These are phyloP conservation scores for Aphelenchoides besseyi DNA, from an alignment of 1,140 invertebrate genomes.

Conservation along the genomic window DNA sequence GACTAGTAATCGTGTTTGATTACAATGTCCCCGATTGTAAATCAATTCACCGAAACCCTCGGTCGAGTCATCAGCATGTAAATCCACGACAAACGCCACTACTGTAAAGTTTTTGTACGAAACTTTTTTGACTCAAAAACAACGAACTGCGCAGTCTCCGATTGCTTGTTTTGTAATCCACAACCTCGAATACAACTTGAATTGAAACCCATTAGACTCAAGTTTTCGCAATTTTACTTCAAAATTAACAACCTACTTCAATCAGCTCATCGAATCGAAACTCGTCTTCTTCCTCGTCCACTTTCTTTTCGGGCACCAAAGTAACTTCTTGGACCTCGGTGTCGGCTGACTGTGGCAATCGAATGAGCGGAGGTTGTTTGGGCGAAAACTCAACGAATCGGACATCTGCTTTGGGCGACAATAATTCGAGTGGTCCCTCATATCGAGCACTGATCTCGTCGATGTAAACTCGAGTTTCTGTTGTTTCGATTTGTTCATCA, in stretches of 20 bases:
- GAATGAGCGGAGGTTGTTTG: neutral
- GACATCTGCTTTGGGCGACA: neutral
- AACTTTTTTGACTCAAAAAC: too few relatives aligned
- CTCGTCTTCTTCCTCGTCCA: slow-evolving; percentile 20
- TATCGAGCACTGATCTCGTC: neutral
- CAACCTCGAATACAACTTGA: neutral
- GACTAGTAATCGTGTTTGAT: too few relatives aligned
- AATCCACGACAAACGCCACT: neutral
- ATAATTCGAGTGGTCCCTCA: neutral
- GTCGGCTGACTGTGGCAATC: neutral
- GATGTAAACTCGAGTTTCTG: neutral
- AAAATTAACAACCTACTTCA: slow-evolving; percentile 15
- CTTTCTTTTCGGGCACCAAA: neutral
- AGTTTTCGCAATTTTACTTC: neutral
- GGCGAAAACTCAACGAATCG: neutral
- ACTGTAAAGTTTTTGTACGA: neutral
- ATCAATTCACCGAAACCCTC: neutral
- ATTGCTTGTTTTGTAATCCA: too few relatives aligned
- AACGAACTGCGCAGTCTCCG: too few relatives aligned
- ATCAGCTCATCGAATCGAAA: slow-evolving; percentile 15
- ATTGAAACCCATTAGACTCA: too few relatives aligned
- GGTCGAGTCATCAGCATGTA: neutral
- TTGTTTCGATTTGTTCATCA: neutral
- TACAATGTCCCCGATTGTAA: too few relatives aligned
- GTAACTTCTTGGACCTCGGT: neutral